Conservation (phyloP, 2,888 invertebrate species). For the Ptychoptera albimana region DNA sequence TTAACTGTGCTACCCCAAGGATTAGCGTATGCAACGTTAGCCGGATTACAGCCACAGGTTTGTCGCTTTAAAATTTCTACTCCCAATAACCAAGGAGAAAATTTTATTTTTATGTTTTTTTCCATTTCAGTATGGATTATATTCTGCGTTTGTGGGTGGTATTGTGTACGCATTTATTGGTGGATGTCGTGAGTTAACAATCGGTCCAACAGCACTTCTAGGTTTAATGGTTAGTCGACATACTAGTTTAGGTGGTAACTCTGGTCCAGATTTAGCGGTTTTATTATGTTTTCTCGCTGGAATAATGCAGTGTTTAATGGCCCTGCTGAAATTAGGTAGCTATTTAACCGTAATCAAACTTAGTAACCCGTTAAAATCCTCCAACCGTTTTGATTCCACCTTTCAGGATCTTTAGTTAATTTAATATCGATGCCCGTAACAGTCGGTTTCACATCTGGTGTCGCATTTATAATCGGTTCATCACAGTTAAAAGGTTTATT, state of each 20-base stretch:
- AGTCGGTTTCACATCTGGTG: conserved; percentile 80
- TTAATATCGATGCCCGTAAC: conserved; percentile 83
- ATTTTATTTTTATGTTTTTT: not conserved
- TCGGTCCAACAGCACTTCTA: conserved; percentile 88
- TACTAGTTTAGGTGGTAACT: conserved; percentile 23
- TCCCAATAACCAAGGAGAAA: not conserved
- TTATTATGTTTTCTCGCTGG: conserved; percentile 72
- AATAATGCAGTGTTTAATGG: conserved; percentile 65
- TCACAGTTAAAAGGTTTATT: conserved; percentile 61
- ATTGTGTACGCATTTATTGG: conserved; percentile 83
- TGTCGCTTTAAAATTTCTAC: not conserved
- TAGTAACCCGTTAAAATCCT: too few relatives aligned
- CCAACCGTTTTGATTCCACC: too few relatives aligned
- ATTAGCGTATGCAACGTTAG: conserved; percentile 79
- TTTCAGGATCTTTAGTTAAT: conserved; percentile 66
- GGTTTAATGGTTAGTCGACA: conserved; percentile 73
- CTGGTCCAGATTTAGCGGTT: conserved; percentile 60
- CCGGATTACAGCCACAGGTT: conserved; percentile 74
- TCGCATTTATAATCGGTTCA: conserved; percentile 76
- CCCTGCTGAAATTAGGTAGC: conserved; percentile 57
- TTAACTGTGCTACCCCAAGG: conserved; percentile 88
- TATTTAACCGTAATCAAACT: conserved; percentile 1
- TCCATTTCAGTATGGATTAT: conserved; percentile 69
- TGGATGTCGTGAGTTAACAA: conserved; percentile 72
- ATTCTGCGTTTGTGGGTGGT: conserved; percentile 88